These are phyloP conservation scores for Pogonomyrmex californicus DNA, from an alignment of 1,140 invertebrate genomes.

Conservation along the genomic window DNA sequence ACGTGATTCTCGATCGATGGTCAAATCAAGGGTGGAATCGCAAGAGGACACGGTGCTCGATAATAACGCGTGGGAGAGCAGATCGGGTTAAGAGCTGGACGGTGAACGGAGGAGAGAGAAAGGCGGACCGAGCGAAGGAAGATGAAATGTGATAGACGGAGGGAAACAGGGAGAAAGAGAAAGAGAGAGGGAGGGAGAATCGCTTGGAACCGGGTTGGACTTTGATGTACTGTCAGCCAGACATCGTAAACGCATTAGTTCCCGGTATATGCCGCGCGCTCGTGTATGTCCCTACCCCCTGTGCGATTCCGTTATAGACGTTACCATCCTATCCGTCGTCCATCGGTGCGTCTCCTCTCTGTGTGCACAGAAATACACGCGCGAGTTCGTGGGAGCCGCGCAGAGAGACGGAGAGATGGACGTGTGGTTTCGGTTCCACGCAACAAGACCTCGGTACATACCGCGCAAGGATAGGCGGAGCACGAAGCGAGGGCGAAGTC, in stretches of 20 bases:
- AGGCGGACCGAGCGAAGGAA: slow-evolving; percentile 32
- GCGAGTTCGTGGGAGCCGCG: slow-evolving; percentile 64
- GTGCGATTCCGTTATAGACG: slow-evolving; percentile 74
- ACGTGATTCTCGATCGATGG: slow-evolving; percentile 41
- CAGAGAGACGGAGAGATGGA: slow-evolving; percentile 43
- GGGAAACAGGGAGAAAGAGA: slow-evolving; percentile 35
- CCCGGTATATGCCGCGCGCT: slow-evolving; percentile 56
- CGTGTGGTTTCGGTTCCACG: slow-evolving; percentile 46
- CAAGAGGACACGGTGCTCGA: slow-evolving; percentile 28
- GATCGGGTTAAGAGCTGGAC: slow-evolving; percentile 59
- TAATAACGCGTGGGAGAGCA: slow-evolving; percentile 64
- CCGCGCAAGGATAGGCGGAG: slow-evolving; percentile 28
- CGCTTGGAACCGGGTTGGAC: slow-evolving; percentile 71
- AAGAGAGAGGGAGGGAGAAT: slow-evolving; percentile 45
- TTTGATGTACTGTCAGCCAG: slow-evolving; percentile 82
- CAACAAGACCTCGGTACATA: slow-evolving; percentile 59
- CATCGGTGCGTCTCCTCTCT: slow-evolving; percentile 31
- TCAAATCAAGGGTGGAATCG: slow-evolving; percentile 39
- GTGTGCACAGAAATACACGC: slow-evolving; percentile 47
- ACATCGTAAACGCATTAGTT: slow-evolving; percentile 84
- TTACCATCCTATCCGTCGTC: slow-evolving; percentile 64
- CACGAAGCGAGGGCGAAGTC: slow-evolving; percentile 50
- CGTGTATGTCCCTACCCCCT: slow-evolving; percentile 51
- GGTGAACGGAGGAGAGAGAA: slow-evolving; percentile 29
- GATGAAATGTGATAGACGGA: slow-evolving; percentile 42